Conservation (phyloP, 2,113 vertebrate species). For the Nibea coibor region DNA sequence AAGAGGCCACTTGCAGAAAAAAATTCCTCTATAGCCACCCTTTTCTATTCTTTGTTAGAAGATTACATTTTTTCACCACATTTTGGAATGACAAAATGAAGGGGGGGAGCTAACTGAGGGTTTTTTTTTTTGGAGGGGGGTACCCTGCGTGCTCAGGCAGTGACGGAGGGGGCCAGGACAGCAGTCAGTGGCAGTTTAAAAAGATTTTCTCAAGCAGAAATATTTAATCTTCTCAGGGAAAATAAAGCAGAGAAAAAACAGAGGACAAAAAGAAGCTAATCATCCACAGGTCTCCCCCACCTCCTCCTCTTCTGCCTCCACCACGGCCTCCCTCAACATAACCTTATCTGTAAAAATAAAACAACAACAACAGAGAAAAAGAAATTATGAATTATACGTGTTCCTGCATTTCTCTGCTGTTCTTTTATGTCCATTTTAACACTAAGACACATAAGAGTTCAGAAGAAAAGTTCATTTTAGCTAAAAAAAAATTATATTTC, state of each 20-base stretch:
- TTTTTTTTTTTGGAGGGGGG: slow-evolving; percentile 50
- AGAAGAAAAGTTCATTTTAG: not conserved
- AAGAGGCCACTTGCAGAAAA: slow-evolving; percentile 79
- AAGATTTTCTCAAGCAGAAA: slow-evolving; percentile 91
- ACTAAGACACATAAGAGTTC: not conserved
- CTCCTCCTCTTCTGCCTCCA: not conserved
- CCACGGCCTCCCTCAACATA: slow-evolving; percentile 31
- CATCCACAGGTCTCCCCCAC: slow-evolving; percentile 67
- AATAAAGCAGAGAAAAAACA: slow-evolving; percentile 74
- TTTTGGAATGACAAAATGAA: slow-evolving; percentile 78
- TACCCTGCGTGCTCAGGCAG: slow-evolving; percentile 76
- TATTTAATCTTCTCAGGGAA: slow-evolving; percentile 82
- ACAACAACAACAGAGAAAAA: slow-evolving; percentile 52
- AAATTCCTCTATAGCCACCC: slow-evolving; percentile 81
- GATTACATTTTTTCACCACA: slow-evolving; percentile 84
- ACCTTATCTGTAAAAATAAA: slow-evolving; percentile 51
- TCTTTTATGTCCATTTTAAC: slow-evolving; percentile 15
- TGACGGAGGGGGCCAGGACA: slow-evolving; percentile 82
- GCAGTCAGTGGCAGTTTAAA: slow-evolving; percentile 86
- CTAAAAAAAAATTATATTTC: not conserved
- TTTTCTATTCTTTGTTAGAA: slow-evolving; percentile 84
- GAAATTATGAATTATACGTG: slow-evolving; percentile 66
- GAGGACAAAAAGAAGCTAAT: slow-evolving; percentile 80
- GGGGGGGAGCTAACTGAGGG: slow-evolving; percentile 76
- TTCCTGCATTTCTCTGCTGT: slow-evolving; percentile 67